Conservation (phyloP, 2,888 invertebrate species). For the Antheraea yamamai region DNA sequence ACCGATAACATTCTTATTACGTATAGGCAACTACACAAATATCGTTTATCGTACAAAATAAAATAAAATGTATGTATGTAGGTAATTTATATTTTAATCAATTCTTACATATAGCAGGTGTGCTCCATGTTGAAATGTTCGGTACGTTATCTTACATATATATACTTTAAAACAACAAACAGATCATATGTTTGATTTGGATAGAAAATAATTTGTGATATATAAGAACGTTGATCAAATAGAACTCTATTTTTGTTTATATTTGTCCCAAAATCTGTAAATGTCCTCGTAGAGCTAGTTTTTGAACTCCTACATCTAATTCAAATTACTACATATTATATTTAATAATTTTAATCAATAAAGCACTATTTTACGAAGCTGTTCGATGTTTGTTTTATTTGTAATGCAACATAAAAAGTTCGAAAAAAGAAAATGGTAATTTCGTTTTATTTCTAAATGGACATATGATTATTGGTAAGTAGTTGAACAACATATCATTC, state of each 20-base stretch:
- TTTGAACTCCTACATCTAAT: conserved; percentile 60
- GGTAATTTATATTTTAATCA: neutral
- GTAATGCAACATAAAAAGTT: neutral
- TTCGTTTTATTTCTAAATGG: neutral
- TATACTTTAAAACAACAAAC: neutral
- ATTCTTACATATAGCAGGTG: neutral
- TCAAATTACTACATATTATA: conserved; percentile 62
- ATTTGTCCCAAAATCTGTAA: conserved; percentile 52
- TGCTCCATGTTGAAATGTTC: neutral
- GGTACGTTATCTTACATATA: neutral
- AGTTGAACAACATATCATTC: no score
- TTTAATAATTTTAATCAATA: conserved; percentile 76
- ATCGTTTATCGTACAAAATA: neutral
- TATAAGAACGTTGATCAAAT: conserved; percentile 31
- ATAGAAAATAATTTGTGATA: neutral
- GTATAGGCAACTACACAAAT: neutral
- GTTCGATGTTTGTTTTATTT: conserved; percentile 63
- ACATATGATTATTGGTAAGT: no score
- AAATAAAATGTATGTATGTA: neutral
- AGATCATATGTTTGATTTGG: neutral
- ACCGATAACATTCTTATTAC: neutral
- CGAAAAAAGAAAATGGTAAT: neutral
- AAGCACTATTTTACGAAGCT: conserved; percentile 80
- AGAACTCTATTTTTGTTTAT: conserved; percentile 37
- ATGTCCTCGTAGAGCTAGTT: conserved; percentile 51